These are phyloP conservation scores for Emydura subglobosa DNA, from an alignment of 2,113 vertebrate genomes.

Conservation along the genomic window DNA sequence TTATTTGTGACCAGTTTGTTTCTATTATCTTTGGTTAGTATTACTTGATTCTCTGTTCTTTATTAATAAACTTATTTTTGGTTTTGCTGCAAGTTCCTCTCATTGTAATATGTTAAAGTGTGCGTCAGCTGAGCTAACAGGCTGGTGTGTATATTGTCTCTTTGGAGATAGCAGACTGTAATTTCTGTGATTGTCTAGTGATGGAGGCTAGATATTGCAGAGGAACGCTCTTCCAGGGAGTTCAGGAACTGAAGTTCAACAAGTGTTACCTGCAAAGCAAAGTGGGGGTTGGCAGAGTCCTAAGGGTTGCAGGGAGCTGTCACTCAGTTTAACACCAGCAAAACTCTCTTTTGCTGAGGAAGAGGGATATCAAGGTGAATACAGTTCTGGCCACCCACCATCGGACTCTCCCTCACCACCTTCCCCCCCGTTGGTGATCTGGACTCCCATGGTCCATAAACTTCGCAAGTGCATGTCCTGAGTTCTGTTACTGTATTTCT, in stretches of 20 bases:
- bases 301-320: background rate
- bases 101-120: background rate
- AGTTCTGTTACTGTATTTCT: background rate
- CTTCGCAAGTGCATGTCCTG: rapidly evolving
- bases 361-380: background rate
- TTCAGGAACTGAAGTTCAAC: background rate
- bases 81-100: background rate
- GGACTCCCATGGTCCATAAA: rapidly evolving
- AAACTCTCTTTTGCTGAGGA: background rate
- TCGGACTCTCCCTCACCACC: background rate
- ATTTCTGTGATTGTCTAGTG: background rate
- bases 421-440: background rate
- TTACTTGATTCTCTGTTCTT: background rate
- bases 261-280: background rate
- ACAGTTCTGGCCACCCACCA: background rate
- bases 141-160: background rate
- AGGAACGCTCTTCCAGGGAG: background rate
- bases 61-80: background rate
- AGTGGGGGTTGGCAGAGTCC: background rate
- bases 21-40: background rate
- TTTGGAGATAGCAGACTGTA: background rate
- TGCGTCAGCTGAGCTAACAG: background rate
- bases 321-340: background rate
- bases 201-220: background rate
- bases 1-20: background rate